Evolutionary conservation across 2,888 invertebrate genomes (phyloP).

Genomic region (Lasioglossum zephyrum): DNA sequence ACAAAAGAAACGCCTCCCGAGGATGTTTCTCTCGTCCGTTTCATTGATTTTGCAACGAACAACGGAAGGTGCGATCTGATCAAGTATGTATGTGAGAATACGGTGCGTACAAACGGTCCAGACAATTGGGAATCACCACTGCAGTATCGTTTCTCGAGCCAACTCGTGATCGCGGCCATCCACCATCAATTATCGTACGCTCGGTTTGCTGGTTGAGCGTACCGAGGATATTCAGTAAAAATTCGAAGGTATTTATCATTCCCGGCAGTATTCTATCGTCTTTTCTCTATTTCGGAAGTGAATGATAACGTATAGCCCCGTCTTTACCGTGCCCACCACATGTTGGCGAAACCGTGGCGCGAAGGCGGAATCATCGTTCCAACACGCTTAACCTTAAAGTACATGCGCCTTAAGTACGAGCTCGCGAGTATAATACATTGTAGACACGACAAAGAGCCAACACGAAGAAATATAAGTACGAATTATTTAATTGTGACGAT

Average conservation of each 20-base stretch:
- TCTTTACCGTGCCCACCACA: too few relatives aligned
- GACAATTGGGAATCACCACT: neutral
- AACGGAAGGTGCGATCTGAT: neutral
- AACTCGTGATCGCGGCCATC: neutral
- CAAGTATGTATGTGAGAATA: neutral
- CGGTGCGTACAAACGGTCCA: conserved; percentile 50
- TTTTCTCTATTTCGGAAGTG: neutral
- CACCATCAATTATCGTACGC: neutral
- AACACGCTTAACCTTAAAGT: conserved; percentile 1
- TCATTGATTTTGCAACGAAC: conserved; percentile 1
- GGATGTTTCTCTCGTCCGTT: conserved; percentile 19
- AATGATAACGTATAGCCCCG: neutral
- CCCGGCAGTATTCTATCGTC: neutral
- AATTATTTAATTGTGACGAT: neutral
- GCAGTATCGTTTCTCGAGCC: neutral
- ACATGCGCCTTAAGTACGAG: neutral
- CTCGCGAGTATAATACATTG: neutral
- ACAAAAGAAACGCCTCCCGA: conserved; percentile 21
- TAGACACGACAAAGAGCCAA: neutral
- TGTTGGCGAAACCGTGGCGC: neutral
- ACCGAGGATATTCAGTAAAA: neutral
- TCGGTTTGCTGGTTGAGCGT: neutral
- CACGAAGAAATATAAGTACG: neutral
- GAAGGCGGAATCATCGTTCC: neutral
- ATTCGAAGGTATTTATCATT: neutral